These are phyloP conservation scores for Hemitrygon akajei DNA, from an alignment of 2,797 vertebrate species.

Conservation along the genomic window DNA sequence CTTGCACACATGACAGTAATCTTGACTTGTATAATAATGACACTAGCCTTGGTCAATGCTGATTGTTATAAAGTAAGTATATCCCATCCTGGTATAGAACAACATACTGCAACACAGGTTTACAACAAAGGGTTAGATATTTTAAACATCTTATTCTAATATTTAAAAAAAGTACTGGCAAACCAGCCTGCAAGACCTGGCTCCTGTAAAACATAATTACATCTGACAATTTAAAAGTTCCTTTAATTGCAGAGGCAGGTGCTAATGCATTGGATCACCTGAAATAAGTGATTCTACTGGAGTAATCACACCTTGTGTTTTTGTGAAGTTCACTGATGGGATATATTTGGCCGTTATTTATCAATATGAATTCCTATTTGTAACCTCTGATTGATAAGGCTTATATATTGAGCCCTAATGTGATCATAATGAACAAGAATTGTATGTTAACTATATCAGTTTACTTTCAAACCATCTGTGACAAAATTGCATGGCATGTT, in stretches of 20 bases:
- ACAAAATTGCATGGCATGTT: not conserved
- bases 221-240: not conserved
- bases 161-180: not conserved
- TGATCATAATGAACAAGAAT: not conserved
- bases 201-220: slow-evolving; percentile 2
- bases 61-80: not conserved
- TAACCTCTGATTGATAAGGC: not conserved
- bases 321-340: not conserved
- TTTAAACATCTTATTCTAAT: not conserved
- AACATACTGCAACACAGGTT: not conserved
- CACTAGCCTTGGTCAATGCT: not conserved
- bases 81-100: not conserved
- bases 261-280: not conserved
- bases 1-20: too few species aligned
- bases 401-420: not conserved
- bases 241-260: not conserved
- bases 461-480: not conserved
- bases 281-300: not conserved
- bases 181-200: not conserved
- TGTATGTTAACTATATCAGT: not conserved
- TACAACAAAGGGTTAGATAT: not conserved
- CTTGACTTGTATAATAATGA: not conserved
- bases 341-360: not conserved
- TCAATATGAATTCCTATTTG: not conserved
- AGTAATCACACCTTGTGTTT: not conserved